Conservation (phyloP, 1,140 invertebrate genomes). For the Sesamia nonagrioides region DNA sequence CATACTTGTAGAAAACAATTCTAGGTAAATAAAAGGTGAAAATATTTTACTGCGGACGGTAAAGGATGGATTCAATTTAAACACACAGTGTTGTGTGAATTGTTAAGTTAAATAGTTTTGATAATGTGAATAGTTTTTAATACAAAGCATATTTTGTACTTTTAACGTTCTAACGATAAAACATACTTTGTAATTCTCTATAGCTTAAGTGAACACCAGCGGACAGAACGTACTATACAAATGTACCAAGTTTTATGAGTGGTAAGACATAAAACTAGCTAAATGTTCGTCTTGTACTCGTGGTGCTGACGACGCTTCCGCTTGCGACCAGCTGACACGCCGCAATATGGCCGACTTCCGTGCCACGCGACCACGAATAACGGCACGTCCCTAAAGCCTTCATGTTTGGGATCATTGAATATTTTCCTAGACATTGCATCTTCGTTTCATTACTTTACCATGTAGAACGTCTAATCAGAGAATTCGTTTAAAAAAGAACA, state of each 20-base stretch:
- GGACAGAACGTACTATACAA: constrained; percentile 33
- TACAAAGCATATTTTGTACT: constrained; percentile 14
- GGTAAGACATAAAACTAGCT: constrained; percentile 65
- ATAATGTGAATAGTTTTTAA: background rate
- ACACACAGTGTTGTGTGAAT: background rate
- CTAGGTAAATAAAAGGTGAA: constrained; percentile 18
- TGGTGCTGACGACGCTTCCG: constrained; percentile 53
- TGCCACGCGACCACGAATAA: constrained; percentile 55
- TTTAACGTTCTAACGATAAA: constrained; percentile 23
- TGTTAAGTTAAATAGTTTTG: background rate
- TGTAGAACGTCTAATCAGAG: constrained; percentile 32
- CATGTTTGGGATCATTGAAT: constrained; percentile 39
- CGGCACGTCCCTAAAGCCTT: constrained; percentile 49
- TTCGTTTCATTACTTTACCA: constrained; percentile 52
- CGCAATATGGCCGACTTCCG: constrained; percentile 63
- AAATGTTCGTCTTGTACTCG: constrained; percentile 59
- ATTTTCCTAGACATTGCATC: constrained; percentile 10
- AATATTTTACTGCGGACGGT: constrained; percentile 2
- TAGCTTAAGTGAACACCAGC: constrained; percentile 37
- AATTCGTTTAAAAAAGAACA: constrained; percentile 48
- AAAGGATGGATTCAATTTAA: constrained; percentile 18
- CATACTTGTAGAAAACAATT: constrained; percentile 53
- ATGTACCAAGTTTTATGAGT: constrained; percentile 63
- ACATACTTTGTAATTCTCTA: constrained; percentile 41
- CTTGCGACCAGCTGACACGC: constrained; percentile 57